phyloP scores from a whole-genome alignment of 2,888 invertebrate species.

The Listrodromus nycthemerus region DNA sequence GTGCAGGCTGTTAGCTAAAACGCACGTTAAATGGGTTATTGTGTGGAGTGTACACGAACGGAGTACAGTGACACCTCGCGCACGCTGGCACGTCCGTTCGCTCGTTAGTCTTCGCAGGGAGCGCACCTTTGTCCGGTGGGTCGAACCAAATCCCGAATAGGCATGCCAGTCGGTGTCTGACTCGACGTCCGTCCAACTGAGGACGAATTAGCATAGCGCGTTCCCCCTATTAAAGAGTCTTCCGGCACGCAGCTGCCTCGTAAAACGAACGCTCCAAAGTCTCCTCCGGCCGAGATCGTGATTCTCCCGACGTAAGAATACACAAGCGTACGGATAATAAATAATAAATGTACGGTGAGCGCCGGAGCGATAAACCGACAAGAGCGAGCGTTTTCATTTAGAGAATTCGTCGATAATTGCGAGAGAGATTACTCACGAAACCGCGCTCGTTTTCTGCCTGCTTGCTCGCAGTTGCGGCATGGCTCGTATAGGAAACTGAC shows the following conservation, averaged over 20 bases:
- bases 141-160: slow-evolving; percentile 77
- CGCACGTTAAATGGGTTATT: slow-evolving; percentile 34
- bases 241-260: slow-evolving; percentile 65
- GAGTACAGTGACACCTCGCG: slow-evolving; percentile 38
- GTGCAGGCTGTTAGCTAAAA: slow-evolving; percentile 34
- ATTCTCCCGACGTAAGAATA: slow-evolving; percentile 37
- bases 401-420: slow-evolving; percentile 5
- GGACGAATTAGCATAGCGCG: slow-evolving; percentile 69
- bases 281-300: slow-evolving; percentile 9
- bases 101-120: slow-evolving; percentile 61
- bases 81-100: slow-evolving; percentile 55
- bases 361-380: slow-evolving; percentile 25
- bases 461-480: slow-evolving; percentile 35
- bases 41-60: background rate
- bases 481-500: slow-evolving; percentile 17
- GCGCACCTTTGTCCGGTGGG: slow-evolving; percentile 67
- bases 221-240: slow-evolving; percentile 62
- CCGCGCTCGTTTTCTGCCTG: slow-evolving; percentile 29
- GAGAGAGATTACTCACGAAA: slow-evolving; percentile 45
- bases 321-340: slow-evolving; percentile 38
- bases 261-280: slow-evolving; percentile 53
- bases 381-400: slow-evolving; percentile 30
- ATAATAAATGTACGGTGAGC: slow-evolving; percentile 42
- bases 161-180: slow-evolving; percentile 76
- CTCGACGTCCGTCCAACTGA: slow-evolving; percentile 53